Evolutionary conservation across 2,888 invertebrate genomes (phyloP).

Genomic region (Polydrusus tereticollis): DNA sequence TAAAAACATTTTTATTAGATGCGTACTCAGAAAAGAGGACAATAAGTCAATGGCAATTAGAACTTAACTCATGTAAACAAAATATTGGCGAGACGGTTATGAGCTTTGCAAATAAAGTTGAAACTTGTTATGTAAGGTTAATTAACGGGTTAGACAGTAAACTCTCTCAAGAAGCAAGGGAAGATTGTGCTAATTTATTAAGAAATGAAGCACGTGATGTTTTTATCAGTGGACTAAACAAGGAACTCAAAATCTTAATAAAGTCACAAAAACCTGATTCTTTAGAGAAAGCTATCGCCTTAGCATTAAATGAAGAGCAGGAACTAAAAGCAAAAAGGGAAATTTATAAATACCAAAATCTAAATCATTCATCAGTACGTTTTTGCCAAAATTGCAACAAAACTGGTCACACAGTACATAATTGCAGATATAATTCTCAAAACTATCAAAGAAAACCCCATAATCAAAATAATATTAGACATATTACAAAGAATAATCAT

Average conservation of each 20-base stretch:
- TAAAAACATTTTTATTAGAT: conserved; percentile 37
- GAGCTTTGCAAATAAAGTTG: conserved; percentile 51
- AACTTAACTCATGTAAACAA: conserved; percentile 56
- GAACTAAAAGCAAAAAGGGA: conserved; percentile 41
- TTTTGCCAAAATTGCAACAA: conserved; percentile 35
- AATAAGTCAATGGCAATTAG: conserved; percentile 56
- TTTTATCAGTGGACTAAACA: conserved; percentile 36
- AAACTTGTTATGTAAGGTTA: conserved; percentile 34
- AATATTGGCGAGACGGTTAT: conserved; percentile 52
- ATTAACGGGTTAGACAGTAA: conserved; percentile 16
- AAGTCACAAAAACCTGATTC: conserved; percentile 38
- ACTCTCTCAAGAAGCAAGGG: conserved; percentile 1
- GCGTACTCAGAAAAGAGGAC: conserved; percentile 54
- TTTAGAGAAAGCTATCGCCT: conserved; percentile 41
- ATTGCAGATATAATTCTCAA: conserved; percentile 31
- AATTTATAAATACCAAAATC: conserved; percentile 42
- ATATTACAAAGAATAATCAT: no score
- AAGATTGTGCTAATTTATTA: conserved; percentile 26
- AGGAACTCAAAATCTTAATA: conserved; percentile 35
- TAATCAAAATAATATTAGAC: no score
- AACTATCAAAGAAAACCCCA: no score
- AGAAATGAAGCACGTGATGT: conserved; percentile 39
- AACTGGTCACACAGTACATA: conserved; percentile 34
- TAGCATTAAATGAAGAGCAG: conserved; percentile 45
- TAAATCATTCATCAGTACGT: conserved; percentile 25